Percentiles rank a stretch among this genome's conserved stretches.
These are phyloP conservation scores for Chaenodraco wilsoni DNA, from an alignment of 2,797 vertebrate species.

Conservation along the genomic window DNA sequence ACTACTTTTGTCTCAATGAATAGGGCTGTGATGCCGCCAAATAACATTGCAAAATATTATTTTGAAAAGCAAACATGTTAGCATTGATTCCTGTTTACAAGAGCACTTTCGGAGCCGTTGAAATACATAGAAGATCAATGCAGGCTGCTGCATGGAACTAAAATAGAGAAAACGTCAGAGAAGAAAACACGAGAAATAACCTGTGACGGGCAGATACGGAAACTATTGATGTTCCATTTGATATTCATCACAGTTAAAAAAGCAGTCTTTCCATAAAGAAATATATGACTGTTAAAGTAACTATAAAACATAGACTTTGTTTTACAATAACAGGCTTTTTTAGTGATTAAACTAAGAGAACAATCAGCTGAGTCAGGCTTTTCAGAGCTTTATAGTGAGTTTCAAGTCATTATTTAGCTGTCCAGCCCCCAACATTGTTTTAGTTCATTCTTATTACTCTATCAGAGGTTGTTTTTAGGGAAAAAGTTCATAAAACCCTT, in stretches of 20 bases:
- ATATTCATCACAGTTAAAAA: conserved; percentile 29
- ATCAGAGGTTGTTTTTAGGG: too few relatives aligned
- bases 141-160: conserved; percentile 44
- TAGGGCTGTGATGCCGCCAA: conserved; percentile 47
- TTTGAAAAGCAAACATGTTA: conserved; percentile 73
- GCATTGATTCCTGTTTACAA: conserved; percentile 73
- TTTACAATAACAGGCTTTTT: not conserved
- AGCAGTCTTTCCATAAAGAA: not conserved
- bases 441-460: not conserved
- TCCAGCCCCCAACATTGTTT: not conserved
- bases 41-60: conserved; percentile 39
- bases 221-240: conserved; percentile 35
- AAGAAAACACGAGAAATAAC: conserved; percentile 43
- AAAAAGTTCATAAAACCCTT: not conserved
- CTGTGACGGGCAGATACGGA: not conserved
- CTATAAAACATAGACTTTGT: not conserved
- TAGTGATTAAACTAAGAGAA: not conserved
- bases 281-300: not conserved
- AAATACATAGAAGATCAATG: conserved; percentile 75
- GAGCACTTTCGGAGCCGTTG: conserved; percentile 66
- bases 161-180: conserved; percentile 48
- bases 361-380: not conserved
- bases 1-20: conserved; percentile 22
- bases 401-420: not conserved
- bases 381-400: not conserved